Evolutionary conservation across 2,113 vertebrate genomes (phyloP).

Genomic region (Neotoma lepida): DNA sequence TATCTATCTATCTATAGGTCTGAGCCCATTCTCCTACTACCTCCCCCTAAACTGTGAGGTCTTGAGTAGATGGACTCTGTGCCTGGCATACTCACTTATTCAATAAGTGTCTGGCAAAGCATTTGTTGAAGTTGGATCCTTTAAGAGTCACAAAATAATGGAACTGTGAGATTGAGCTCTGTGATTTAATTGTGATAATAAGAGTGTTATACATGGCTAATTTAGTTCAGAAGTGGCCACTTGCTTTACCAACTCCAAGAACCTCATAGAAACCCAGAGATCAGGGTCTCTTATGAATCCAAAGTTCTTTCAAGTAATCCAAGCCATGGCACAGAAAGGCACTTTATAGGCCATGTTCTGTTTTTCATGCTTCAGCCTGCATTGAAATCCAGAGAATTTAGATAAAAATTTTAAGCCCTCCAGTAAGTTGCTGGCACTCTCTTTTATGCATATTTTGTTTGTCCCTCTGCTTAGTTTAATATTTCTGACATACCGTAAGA

Average conservation of each 20-base stretch:
- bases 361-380: neutral
- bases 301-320: neutral
- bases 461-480: neutral
- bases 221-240: slow-evolving; percentile 18
- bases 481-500: neutral
- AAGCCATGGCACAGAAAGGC: neutral
- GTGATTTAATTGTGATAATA: slow-evolving; percentile 27
- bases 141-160: neutral
- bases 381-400: neutral
- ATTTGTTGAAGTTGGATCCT: slow-evolving; percentile 24
- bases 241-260: neutral
- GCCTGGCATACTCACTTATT: neutral
- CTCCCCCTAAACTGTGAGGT: neutral
- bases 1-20: neutral
- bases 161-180: neutral
- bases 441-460: neutral
- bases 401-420: neutral
- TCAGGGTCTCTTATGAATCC: neutral
- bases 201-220: neutral
- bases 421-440: neutral
- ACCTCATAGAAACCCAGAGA: neutral
- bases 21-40: neutral
- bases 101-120: slow-evolving; percentile 14
- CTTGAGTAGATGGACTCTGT: neutral
- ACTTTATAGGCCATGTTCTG: neutral